These are phyloP conservation scores for Gallinago solitaria DNA, from an alignment of 2,797 vertebrate species.

Conservation along the genomic window DNA sequence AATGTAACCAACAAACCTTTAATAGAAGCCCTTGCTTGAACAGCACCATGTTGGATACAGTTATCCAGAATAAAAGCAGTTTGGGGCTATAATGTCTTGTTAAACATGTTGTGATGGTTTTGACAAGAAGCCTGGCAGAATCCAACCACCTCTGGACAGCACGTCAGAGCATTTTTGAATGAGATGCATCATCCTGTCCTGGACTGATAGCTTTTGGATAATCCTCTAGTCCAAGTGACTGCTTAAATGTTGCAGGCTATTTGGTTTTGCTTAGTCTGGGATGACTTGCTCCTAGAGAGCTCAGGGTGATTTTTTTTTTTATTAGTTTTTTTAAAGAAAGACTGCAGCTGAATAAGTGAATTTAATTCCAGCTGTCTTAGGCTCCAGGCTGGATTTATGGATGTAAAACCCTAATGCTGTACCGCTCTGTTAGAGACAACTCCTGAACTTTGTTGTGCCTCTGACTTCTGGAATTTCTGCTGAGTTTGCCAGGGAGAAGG, in stretches of 20 bases:
- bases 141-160: not conserved
- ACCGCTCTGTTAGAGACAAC: not conserved
- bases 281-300: not conserved
- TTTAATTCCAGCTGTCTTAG: not conserved
- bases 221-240: slow-evolving; percentile 16
- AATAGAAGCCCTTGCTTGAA: not conserved
- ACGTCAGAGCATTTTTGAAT: not conserved
- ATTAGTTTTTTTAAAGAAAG: not conserved
- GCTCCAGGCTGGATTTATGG: not conserved
- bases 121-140: not conserved
- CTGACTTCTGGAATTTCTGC: not conserved
- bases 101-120: not conserved
- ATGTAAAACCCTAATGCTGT: not conserved
- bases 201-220: not conserved
- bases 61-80: not conserved
- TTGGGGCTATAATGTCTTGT: not conserved
- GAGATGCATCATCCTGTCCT: not conserved
- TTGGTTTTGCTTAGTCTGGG: not conserved
- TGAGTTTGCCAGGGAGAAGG: not conserved
- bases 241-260: not conserved
- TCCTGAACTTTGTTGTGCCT: not conserved
- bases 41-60: not conserved
- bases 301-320: not conserved
- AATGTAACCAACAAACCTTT: not conserved
- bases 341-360: not conserved